Percentiles rank a stretch among this genome's conserved stretches.
phyloP scores from a whole-genome alignment of 2,888 invertebrate genomes.

The Galeopsomyia nigrocyanea region DNA sequence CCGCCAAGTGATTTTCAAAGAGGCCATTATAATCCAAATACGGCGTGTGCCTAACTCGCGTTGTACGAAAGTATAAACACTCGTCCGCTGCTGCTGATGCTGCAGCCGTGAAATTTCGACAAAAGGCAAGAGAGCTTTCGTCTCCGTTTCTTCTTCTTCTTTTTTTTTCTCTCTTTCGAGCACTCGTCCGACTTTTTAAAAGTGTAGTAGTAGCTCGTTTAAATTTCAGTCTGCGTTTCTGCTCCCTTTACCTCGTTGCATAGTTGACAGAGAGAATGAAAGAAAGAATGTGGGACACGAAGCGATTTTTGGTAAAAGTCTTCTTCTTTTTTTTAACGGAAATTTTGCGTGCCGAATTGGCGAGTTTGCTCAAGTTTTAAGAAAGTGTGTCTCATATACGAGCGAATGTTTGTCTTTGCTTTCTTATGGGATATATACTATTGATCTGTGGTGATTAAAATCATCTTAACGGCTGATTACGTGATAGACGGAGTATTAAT shows the following conservation, averaged over 20 bases:
- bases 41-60: neutral
- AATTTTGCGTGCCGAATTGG: no score
- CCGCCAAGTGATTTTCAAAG: conserved; percentile 24
- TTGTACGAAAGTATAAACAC: neutral
- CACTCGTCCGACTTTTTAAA: conserved; percentile 27
- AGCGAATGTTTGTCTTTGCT: no score
- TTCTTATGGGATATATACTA: no score
- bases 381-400: no score
- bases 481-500: no score
- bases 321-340: no score
- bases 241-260: conserved; percentile 35
- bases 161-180: conserved; percentile 4
- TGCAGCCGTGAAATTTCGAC: conserved; percentile 23
- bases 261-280: neutral
- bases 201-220: conserved; percentile 15
- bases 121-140: conserved; percentile 2
- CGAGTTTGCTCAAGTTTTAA: no score
- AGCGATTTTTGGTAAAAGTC: neutral
- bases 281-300: neutral
- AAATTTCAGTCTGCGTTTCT: conserved; percentile 22
- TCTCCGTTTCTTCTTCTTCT: neutral
- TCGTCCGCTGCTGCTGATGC: neutral
- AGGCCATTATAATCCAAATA: conserved; percentile 30
- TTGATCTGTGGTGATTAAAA: no score
- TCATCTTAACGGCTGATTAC: no score